Conservation (phyloP, 2,797 vertebrate genomes). For the Cyprinella venusta region DNA sequence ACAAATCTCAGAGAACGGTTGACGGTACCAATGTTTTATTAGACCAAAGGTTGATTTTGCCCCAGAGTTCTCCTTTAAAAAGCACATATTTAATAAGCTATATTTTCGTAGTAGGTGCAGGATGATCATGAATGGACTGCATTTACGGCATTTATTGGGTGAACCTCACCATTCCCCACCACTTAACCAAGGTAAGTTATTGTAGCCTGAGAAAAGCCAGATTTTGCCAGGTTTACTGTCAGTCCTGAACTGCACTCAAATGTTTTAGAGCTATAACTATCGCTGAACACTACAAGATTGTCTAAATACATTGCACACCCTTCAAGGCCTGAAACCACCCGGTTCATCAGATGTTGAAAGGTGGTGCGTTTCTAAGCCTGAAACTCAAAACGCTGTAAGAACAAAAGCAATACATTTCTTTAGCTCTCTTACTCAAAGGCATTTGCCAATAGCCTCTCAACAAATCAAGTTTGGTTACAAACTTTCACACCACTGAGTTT, state of each 20-base stretch:
- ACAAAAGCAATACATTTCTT: background rate
- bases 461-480: background rate
- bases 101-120: background rate
- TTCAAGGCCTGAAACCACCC: background rate
- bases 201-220: too few species aligned
- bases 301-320: background rate
- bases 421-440: background rate
- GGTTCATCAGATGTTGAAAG: background rate
- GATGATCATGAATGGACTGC: background rate
- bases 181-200: background rate
- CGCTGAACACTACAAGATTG: too few species aligned
- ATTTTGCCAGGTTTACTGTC: too few species aligned
- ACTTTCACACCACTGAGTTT: background rate
- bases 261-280: too few species aligned
- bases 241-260: too few species aligned
- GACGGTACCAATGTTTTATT: too few species aligned
- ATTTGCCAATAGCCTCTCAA: background rate
- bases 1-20: too few species aligned
- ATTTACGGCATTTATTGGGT: background rate
- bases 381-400: background rate
- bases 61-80: background rate
- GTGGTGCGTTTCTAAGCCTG: background rate
- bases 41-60: too few species aligned
- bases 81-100: too few species aligned
- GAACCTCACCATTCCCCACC: background rate